Percentiles rank a stretch among this genome's conserved stretches.
These are phyloP conservation scores for Fregata magnificens DNA, from an alignment of 2,113 vertebrate species.

Conservation along the genomic window DNA sequence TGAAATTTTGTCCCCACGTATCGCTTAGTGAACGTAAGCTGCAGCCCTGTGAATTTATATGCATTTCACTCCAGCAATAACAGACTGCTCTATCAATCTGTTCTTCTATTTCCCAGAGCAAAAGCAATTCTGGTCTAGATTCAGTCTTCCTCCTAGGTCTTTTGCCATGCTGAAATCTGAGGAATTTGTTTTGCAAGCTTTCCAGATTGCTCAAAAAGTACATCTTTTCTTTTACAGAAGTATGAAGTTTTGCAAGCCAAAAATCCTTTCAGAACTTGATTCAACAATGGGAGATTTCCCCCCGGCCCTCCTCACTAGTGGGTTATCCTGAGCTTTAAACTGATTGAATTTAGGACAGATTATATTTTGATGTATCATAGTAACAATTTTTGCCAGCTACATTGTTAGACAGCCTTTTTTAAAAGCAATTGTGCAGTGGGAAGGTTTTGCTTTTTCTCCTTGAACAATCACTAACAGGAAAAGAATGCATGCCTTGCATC, in stretches of 20 bases:
- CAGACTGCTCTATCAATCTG: background rate
- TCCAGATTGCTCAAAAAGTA: background rate
- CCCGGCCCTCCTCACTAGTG: background rate
- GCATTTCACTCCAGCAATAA: background rate
- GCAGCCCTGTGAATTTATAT: background rate
- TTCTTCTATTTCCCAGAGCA: background rate
- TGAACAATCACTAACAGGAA: background rate
- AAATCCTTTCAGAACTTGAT: background rate
- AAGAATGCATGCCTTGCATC: background rate
- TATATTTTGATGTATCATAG: background rate
- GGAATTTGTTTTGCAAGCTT: conserved; percentile 19
- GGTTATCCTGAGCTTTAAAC: background rate
- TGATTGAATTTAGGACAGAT: background rate
- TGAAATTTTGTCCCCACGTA: rapidly evolving
- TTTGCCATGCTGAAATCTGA: background rate
- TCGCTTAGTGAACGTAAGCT: rapidly evolving
- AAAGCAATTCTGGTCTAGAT: background rate
- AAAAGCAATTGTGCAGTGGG: background rate
- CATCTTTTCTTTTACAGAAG: background rate
- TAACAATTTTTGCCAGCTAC: background rate
- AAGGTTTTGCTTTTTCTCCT: background rate
- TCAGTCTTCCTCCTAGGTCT: background rate
- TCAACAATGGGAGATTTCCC: background rate
- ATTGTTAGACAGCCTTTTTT: background rate
- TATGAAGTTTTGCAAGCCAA: background rate